Base-by-base conservation (phyloP, 2,888 invertebrate genomes). In the Alviniconcha strummeri region DNA sequence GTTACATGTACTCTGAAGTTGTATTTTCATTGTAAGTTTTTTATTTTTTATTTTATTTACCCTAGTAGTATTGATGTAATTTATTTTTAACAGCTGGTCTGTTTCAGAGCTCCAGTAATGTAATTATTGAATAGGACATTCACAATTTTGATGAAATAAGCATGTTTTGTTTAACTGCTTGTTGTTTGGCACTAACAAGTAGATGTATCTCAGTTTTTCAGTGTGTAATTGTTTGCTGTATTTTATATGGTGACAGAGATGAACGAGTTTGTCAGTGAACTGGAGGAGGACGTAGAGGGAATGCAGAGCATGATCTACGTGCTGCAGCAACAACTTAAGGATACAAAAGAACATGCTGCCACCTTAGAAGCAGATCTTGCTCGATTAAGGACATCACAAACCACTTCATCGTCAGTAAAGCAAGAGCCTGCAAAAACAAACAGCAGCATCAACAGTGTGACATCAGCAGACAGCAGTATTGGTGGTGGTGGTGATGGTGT, bases 241-340 rank as follows among this genome's bases (percentile, higher is more conserved):
- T 60, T 19, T 80, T 80, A 55, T 80, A 69, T 80, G 77, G 15
- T 93, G 92, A 81, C 95, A 97, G 99, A 99, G 94, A 94, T 98
- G 91, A 99, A 99, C 92, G 98, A 98, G 93, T 97, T 98, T 93
- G 95, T 99, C 79, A 97, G 98, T 94, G 99, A 99, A 93, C 94
- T 99, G 87, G 99, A 99, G 92, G 98, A 98, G 94, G 98, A 99
- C 97, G 92, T 98, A 71, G 99, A 99, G 94, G 98, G 98, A 54
- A 98, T 99, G 98, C 99, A 99, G 95, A 97, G 98, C 93, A 98
- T 98, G 86, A 98, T 99, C 92, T 95, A 97, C 94, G 97, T 97
- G 94, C 95, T 99, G 85, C 98, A 99, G 92, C 97, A 98, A 93
- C 98, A 99, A 94, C 94, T 99, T 85, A 96, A 97, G 85, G 97